Conservation (phyloP, 2,113 vertebrate genomes). For the Psammodynastes pulverulentus region DNA sequence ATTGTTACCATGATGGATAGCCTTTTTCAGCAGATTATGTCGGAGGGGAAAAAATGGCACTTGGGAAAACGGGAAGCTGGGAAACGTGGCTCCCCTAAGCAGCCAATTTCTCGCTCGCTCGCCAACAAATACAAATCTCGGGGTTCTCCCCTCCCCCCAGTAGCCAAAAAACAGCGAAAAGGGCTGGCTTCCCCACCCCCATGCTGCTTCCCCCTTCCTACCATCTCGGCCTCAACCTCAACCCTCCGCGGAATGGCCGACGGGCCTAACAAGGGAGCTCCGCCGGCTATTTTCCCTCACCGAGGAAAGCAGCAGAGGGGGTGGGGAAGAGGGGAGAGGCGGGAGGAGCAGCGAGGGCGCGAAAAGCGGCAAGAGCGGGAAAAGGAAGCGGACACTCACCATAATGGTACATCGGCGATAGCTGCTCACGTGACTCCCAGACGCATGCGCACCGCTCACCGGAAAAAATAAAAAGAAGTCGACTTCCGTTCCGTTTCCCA, state of each 20-base stretch:
- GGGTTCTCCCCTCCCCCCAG: too few relatives aligned
- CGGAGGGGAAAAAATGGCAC: not conserved
- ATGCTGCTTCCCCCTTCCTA: not conserved
- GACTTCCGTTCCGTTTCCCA: not conserved
- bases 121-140: not conserved
- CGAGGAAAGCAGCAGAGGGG: too few relatives aligned
- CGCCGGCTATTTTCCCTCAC: not conserved
- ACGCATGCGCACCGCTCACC: not conserved
- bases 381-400: not conserved
- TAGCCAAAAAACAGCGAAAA: not conserved
- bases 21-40: not conserved
- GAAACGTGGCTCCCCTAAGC: not conserved
- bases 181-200: not conserved
- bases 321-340: fast-evolving
- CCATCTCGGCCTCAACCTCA: not conserved
- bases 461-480: too few relatives aligned
- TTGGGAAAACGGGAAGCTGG: not conserved
- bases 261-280: not conserved
- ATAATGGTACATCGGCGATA: not conserved
- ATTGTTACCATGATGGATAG: not conserved
- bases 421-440: too few relatives aligned
- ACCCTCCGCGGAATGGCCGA: not conserved
- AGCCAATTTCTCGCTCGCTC: not conserved
- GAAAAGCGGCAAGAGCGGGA: not conserved
- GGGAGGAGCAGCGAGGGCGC: too few relatives aligned